phyloP scores from a whole-genome alignment of 2,888 invertebrate genomes.

The Cataglyphis cursor region DNA sequence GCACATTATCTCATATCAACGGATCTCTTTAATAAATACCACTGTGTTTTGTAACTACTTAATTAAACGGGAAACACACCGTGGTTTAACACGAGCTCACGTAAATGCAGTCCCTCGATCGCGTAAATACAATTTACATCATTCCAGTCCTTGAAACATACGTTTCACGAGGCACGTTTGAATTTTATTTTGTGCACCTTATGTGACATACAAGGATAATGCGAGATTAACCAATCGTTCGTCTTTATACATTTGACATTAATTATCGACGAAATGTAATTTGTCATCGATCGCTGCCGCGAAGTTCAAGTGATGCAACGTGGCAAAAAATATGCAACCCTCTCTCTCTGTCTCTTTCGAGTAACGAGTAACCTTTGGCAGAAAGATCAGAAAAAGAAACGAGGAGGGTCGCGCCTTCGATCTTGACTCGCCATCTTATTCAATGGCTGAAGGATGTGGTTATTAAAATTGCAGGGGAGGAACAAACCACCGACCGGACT shows the following conservation, averaged over 20 bases:
- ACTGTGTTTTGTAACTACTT: slow-evolving; percentile 36
- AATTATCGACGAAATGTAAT: not conserved
- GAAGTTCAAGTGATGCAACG: slow-evolving; percentile 48
- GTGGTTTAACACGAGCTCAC: slow-evolving; percentile 26
- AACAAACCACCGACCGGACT: slow-evolving; percentile 81
- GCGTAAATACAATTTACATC: slow-evolving; percentile 8
- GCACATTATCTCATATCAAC: slow-evolving; percentile 37
- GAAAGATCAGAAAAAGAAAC: slow-evolving; percentile 47
- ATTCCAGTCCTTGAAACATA: not conserved
- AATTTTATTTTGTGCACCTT: slow-evolving; percentile 1
- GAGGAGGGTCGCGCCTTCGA: slow-evolving; percentile 74
- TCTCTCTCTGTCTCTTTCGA: not conserved
- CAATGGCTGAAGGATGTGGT: slow-evolving; percentile 84
- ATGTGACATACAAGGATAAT: not conserved
- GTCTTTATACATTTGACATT: not conserved
- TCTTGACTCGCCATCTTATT: slow-evolving; percentile 80
- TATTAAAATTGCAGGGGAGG: slow-evolving; percentile 84
- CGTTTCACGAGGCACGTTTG: slow-evolving; percentile 1
- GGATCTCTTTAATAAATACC: slow-evolving; percentile 43
- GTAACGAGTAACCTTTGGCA: slow-evolving; percentile 2
- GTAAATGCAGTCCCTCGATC: not conserved
- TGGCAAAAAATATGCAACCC: not conserved
- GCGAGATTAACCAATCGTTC: not conserved
- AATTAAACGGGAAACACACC: slow-evolving; percentile 37
- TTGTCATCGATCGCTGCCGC: not conserved